phyloP scores from a whole-genome alignment of 1,140 invertebrate species.

The Heliconius hermathena region DNA sequence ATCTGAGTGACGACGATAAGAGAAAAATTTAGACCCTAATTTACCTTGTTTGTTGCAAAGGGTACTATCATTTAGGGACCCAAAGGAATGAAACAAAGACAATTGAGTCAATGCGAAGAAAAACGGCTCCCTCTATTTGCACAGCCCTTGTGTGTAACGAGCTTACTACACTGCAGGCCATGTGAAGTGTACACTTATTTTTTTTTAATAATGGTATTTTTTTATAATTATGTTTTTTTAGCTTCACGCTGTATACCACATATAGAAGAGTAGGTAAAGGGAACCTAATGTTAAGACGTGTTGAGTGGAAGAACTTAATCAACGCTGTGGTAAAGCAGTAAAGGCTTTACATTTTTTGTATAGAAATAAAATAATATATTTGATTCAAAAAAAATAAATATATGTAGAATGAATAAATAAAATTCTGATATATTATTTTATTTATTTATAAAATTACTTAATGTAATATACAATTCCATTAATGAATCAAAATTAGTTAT shows the following conservation, averaged over 20 bases:
- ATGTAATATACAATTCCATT: background rate
- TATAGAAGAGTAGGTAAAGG: too few relatives aligned
- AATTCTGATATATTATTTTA: too few relatives aligned
- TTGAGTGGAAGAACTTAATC: too few relatives aligned
- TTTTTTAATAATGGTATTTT: background rate
- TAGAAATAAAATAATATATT: too few relatives aligned
- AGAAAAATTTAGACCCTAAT: conserved; percentile 36
- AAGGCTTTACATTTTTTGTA: too few relatives aligned
- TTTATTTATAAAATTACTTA: background rate
- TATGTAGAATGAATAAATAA: too few relatives aligned
- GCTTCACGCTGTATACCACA: too few relatives aligned
- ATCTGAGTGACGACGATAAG: conserved; percentile 20
- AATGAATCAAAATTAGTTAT: background rate
- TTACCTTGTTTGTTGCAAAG: conserved; percentile 40
- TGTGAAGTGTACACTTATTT: background rate
- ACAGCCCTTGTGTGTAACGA: conserved; percentile 51
- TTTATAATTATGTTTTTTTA: background rate
- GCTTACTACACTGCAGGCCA: conserved; percentile 36
- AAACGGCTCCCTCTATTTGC: conserved; percentile 53
- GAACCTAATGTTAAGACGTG: too few relatives aligned
- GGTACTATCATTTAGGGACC: conserved; percentile 48
- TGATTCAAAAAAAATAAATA: too few relatives aligned
- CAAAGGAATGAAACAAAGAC: conserved; percentile 52
- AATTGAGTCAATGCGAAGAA: conserved; percentile 56
- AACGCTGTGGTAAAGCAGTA: too few relatives aligned